These are phyloP conservation scores for Caenorhabditis panamensis DNA, from an alignment of 2,888 invertebrate species.

Conservation along the genomic window DNA sequence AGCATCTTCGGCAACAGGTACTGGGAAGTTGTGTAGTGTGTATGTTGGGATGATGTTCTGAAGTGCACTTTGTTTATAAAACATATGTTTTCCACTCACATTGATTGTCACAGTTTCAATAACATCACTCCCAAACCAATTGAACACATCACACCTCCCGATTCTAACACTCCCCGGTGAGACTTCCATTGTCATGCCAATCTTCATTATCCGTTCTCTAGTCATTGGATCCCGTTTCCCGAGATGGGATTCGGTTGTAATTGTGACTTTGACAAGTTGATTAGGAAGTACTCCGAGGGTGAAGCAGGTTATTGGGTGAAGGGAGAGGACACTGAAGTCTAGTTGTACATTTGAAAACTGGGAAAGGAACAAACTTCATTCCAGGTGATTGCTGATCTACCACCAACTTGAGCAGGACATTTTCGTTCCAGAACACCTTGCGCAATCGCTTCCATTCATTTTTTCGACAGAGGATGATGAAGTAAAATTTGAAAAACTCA, in stretches of 20 bases:
- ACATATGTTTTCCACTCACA: constrained; percentile 4
- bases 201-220: constrained; percentile 36
- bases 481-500: constrained; percentile 21
- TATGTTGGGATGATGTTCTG: constrained; percentile 41
- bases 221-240: constrained; percentile 5
- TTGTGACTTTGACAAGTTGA: constrained; percentile 56
- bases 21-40: background rate
- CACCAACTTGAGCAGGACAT: background rate
- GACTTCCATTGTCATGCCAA: background rate
- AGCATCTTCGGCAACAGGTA: constrained; percentile 36
- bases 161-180: constrained; percentile 5
- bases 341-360: background rate
- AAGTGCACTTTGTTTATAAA: background rate
- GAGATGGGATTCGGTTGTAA: constrained; percentile 27
- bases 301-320: constrained; percentile 54
- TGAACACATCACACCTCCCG: constrained; percentile 34
- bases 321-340: constrained; percentile 47
- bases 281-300: constrained; percentile 48
- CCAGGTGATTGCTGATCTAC: constrained; percentile 17
- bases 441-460: constrained; percentile 16
- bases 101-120: constrained; percentile 15
- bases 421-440: constrained; percentile 28
- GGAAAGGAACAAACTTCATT: constrained; percentile 22
- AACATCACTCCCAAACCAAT: constrained; percentile 15
- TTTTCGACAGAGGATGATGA: constrained; percentile 25